A percentile compares a stretch with the other conserved stretches of the same genome.
Conservation (phyloP, 2,888 invertebrate genomes). For the Chrysina gloriosa region DNA sequence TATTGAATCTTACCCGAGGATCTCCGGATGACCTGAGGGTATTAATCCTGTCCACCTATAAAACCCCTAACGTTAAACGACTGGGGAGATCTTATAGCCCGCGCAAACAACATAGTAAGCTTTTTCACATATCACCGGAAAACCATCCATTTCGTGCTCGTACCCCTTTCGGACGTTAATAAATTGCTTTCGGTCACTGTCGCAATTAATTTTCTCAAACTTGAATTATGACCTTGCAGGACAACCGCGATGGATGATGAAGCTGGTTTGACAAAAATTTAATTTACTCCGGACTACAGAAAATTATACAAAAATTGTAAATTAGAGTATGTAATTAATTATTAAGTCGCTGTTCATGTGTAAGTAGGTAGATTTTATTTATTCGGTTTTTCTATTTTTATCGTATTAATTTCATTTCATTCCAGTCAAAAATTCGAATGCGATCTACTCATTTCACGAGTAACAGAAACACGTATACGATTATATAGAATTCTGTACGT, state of each 20-base stretch:
- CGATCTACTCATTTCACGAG: too few relatives aligned
- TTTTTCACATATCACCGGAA: constrained; percentile 35
- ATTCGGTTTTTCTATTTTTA: too few relatives aligned
- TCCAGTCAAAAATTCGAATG: too few relatives aligned
- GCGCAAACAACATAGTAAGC: constrained; percentile 33
- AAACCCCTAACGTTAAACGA: constrained; percentile 32
- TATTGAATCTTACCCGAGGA: constrained; percentile 33
- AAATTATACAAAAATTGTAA: background rate
- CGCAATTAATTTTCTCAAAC: constrained; percentile 36
- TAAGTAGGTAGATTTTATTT: too few relatives aligned
- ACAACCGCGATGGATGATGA: background rate
- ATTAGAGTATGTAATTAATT: too few relatives aligned
- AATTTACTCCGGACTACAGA: background rate
- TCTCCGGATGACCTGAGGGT: constrained; percentile 25
- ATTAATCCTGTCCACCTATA: constrained; percentile 34
- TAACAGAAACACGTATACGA: too few relatives aligned
- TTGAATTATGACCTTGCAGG: constrained; percentile 20
- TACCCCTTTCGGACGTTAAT: constrained; percentile 31
- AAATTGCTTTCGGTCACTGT: constrained; percentile 37
- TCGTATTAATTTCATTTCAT: too few relatives aligned
- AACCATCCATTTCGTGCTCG: constrained; percentile 27
- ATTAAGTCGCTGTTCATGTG: too few relatives aligned
- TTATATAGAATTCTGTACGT: too few relatives aligned
- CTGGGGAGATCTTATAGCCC: constrained; percentile 1
- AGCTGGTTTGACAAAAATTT: background rate